Base-by-base conservation (phyloP, 2,113 vertebrate species). In the Dromiciops gliroides region DNA sequence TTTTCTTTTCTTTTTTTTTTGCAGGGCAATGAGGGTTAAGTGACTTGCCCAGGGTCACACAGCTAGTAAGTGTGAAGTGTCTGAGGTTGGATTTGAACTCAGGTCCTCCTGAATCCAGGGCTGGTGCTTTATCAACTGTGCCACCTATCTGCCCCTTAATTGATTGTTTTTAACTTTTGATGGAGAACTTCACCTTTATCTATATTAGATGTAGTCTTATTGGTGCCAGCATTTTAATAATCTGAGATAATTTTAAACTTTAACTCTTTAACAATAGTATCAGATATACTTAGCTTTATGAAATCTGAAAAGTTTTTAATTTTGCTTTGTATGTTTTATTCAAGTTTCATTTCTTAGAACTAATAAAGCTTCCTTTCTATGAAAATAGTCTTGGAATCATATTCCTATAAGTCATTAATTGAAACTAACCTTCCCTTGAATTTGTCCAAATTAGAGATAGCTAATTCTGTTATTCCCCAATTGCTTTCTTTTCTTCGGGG, bases 361-460 rank as follows among this genome's bases (percentile, higher is more conserved):
- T 50, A 90, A 26, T 50, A n/a, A n/a, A n/a, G 7, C 19, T 90
- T 49, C 31, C 14, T 51, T 90, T 50, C 48, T 2, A n/a, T 89
- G 49, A 51, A 92, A 26, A n/a, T 96, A 88, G 48, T 94, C 96
- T 91, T 44, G 5, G 67, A 95, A 92, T 90, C 89, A 92, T 83
- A 2, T 48, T 91, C n/a, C 67, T 83, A 83, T 16, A 83, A 83
- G n/a, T 23, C 8, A 44, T 83, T 44, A 44, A 44, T 83, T 83
- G 67, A 44, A 51, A 91, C 89, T 91, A 44, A 6, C 93, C 91
- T 50, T 94, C 50, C 89, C 37, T 90, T 16, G 94, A 96, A 93
- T 50, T 31, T 83, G 48, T 28, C n/a, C 23, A 50, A 89, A 83
- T 92, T 50, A 93, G 91, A 8, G n/a, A 48, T 28, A 90, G 67